Evolutionary conservation across 30 jellyfish, hydroid and myxozoan genomes (phyloP), one percentile per base, ranked within the genome.

Genomic region (Cassiopea andromeda): DNA sequence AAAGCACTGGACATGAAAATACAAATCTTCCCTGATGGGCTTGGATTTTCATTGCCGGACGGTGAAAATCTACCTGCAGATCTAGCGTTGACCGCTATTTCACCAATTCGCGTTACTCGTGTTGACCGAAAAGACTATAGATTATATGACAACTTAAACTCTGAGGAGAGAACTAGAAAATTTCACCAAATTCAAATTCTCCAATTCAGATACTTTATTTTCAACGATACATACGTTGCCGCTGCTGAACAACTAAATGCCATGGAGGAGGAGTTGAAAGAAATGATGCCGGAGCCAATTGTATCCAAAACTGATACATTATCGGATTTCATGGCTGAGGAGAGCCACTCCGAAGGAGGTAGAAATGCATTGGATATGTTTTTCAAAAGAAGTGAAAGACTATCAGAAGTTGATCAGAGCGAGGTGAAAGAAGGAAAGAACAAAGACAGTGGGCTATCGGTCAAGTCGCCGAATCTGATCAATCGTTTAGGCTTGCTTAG

Each of bases 1-100:
- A 95, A 95, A 95, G 99, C 99, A 10, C 60, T 95, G 79, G 99
- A 95, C 81, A 95, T 95, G 99, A 90, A 95, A 80, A 81, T 95
- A 27, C 96, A 95, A 77, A 66, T 95, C 47, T 89, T 54, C 27
- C 75, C 97, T 1, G 99, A 95, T 73, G 98, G 98, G 12, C 85
- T 95, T 45, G 98, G 89, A 50, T 95, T 95, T 78, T 60, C 94
- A 59, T 77, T 95, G 66, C 99, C 99, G 69, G 99, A 95, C 72
- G 97, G 97, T 15, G 99, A 95, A 77, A 95, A 87, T 44, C 87
- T 95, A 2, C 95, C 98, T 6, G 98, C 97, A 0, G 99, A 95
- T 75, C 80, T 95, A 49, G 98, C 98, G 59, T 93, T 95, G 64
- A 95, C 97, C 70, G 99, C 99, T 1, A 95, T 95, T 43, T 91